These are phyloP conservation scores for Neolamprologus toae DNA, from an alignment of 2,113 vertebrate genomes.

Conservation along the genomic window DNA sequence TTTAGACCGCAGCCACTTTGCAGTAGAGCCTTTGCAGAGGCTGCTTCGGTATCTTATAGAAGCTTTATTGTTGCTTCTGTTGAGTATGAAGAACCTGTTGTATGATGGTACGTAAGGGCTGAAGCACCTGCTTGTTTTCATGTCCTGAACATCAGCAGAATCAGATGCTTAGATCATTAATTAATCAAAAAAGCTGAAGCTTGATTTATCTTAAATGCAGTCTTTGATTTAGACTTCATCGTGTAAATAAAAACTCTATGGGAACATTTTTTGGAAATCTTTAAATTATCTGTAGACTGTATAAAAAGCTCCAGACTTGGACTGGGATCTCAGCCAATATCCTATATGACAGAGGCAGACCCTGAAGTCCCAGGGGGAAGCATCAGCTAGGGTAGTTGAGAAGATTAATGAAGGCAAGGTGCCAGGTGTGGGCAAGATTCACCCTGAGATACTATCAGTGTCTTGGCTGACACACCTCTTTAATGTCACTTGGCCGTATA, in stretches of 20 bases:
- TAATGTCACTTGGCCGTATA: not conserved
- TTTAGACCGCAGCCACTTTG: not conserved
- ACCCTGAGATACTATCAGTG: not conserved
- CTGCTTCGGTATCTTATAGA: not conserved
- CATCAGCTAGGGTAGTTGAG: not conserved
- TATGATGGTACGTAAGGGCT: not conserved
- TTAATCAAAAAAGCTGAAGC: not conserved
- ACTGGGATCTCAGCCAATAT: not conserved
- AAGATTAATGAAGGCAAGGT: not conserved
- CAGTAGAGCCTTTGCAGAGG: not conserved
- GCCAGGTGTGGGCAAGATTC: accelerated
- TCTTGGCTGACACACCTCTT: not conserved
- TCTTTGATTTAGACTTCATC: not conserved
- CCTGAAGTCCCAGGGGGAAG: not conserved
- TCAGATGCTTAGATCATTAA: not conserved
- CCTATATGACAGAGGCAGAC: not conserved
- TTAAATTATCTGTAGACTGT: not conserved
- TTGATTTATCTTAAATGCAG: not conserved
- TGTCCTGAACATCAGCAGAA: not conserved
- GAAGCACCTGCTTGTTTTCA: not conserved
- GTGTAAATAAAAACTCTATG: not conserved
- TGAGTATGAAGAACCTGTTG: not conserved
- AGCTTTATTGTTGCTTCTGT: not conserved
- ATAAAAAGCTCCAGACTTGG: not conserved
- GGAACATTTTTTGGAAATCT: accelerated